These are phyloP conservation scores for Gallinago jamesoni DNA, from an alignment of 2,113 vertebrate species.

Conservation along the genomic window DNA sequence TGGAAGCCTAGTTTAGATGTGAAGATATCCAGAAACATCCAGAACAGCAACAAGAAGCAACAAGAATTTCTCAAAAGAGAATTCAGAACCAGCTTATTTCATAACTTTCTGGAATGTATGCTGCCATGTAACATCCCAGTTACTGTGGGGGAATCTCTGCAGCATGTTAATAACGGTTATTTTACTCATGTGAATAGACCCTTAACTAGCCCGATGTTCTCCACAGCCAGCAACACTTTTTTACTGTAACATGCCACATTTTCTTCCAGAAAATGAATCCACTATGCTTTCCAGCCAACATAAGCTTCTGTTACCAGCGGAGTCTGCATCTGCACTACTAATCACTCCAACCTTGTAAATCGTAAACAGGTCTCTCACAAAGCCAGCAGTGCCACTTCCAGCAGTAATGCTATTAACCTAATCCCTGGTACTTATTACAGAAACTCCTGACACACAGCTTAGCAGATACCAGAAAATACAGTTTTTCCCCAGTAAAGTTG, in stretches of 20 bases:
- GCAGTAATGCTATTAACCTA: slow-evolving; percentile 64
- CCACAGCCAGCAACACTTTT: slow-evolving; percentile 4
- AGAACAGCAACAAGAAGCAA: not conserved
- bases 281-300: not conserved
- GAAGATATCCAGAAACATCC: not conserved
- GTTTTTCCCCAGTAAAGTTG: not conserved
- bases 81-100: not conserved
- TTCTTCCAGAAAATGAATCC: slow-evolving; percentile 5
- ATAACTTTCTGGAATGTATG: not conserved
- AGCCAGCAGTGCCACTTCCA: slow-evolving; percentile 37
- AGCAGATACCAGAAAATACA: slow-evolving; percentile 43
- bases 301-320: slow-evolving; percentile 30
- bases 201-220: slow-evolving; percentile 11
- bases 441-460: slow-evolving; percentile 30
- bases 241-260: not conserved
- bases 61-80: no score
- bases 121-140: not conserved
- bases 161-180: not conserved
- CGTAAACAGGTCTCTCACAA: slow-evolving; percentile 54
- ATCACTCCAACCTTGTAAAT: slow-evolving; percentile 66
- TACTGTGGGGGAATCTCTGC: not conserved
- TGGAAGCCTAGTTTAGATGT: not conserved
- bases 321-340: slow-evolving; percentile 54
- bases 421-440: slow-evolving; percentile 54
- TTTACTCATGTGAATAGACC: slow-evolving; percentile 4